Evolutionary conservation across 2,113 vertebrate species (phyloP), one percentile per base, ranked within the genome.

Genomic region (Aspiorhynchus laticeps): DNA sequence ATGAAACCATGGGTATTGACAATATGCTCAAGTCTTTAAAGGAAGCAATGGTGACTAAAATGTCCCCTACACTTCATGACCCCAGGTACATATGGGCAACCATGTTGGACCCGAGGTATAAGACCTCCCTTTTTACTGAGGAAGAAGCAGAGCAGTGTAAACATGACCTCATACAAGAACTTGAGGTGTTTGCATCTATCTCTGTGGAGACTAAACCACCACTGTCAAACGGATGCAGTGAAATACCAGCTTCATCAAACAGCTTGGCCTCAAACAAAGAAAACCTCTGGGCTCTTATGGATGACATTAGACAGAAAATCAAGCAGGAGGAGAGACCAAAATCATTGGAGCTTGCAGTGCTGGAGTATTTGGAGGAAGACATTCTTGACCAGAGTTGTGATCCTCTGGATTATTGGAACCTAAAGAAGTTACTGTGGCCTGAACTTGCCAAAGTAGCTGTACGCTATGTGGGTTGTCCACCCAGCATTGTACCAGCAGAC

Each of bases 311-410:
- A 88, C 96, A 95, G 91, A 94, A 94, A 12, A 96, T 95, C 88
- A 97, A 95, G 77, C 93, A 95, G 3, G 95, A 96, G 89, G 97
- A 96, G 11, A 96, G 93, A 91, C 91, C 94, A 56, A 96, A 95
- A 94, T 95, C 96, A 65, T 96, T 97, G 0, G 97, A 98, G 90
- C 95, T 97, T 91, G 94, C 95, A 89, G 98, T 99, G 94, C 94
- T 97, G 74, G 97, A 97, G 46, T 99, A 99, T 88, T 93, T 99
- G 83, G 97, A 98, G 94, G 98, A 99, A 92, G 97, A 99, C 90
- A 97, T 99, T 89, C 96, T 99, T 19, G 98, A 99, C 92, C 98
- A 99, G 95, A 96, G 96, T 96, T 99, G 97, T 93, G 97, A 99
- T 95, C 98, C 98, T 5, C 93, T 99, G 24, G 95, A 98, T 93